Evolutionary conservation across 2,113 vertebrate species (phyloP).

Genomic region (Atrichornis clamosus): DNA sequence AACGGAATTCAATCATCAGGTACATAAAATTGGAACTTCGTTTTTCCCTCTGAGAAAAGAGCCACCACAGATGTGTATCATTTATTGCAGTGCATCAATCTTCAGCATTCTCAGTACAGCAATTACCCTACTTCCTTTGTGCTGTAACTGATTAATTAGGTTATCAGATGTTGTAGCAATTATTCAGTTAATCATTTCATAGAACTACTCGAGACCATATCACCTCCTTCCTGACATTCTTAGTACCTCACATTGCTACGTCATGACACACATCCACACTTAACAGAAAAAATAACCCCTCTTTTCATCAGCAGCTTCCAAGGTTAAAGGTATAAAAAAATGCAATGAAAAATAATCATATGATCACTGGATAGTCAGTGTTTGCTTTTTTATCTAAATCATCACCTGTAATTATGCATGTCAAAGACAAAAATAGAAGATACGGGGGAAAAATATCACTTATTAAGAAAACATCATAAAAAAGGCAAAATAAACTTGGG

Average conservation of each 20-base stretch:
- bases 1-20: slow-evolving; percentile 98
- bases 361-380: background rate
- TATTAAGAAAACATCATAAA: background rate
- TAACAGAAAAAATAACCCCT: background rate
- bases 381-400: background rate
- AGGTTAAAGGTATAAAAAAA: background rate
- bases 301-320: background rate
- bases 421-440: background rate
- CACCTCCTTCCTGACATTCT: background rate
- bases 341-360: background rate
- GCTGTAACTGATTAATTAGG: background rate
- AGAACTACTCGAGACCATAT: background rate
- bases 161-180: background rate
- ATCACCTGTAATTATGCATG: background rate
- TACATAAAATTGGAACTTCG: slow-evolving; percentile 99
- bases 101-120: background rate
- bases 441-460: accelerated
- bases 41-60: slow-evolving; percentile 88
- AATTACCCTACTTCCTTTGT: background rate
- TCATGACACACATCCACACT: background rate
- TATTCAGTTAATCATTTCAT: slow-evolving; percentile 7
- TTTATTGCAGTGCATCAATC: background rate
- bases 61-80: background rate
- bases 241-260: background rate
- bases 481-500: background rate